Base-by-base conservation (phyloP, 2,797 vertebrate species). In the Syndactyla subalaris region DNA sequence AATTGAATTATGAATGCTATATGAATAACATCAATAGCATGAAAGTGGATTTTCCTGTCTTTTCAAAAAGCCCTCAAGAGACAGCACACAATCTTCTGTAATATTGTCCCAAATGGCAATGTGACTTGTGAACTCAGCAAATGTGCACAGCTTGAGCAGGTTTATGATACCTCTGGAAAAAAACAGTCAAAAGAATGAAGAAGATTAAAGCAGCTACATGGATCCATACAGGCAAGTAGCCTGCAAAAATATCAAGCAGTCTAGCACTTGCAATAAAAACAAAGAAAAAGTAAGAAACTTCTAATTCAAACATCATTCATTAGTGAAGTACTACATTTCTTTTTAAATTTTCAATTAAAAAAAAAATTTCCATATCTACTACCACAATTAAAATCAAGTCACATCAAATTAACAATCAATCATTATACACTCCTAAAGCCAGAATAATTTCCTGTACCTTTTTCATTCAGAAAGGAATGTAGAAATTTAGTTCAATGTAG, bases 31-130 rank as follows among this genome's bases (percentile, higher is more conserved):
- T 72, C 52, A 93, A 88, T 45, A 92, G 21, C 66, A 46, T 45
- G 39, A 88, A 95, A 96, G 88, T 82, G 59, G 55, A 75, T 95
- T 96, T 93, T 70, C 91, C 89, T 94, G 92, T 95, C 34, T 88
- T 82, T 88, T 72, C 43, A 67, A 67, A 92, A 85, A 94, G 23
- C 43, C 45, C 76, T 82, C 76, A 61, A 86, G 88, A 91, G 94
- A 83, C 27, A 76, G 17, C 15, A 72, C 38, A 63, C 29, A 52
- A 36, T 63, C 48, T 80, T 85, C 85, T 83, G 58, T 77, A 77
- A 55, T 89, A 49, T 20, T 83, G 15, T 12, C 51, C 19, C 7
- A 17, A 81, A 87, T n/a, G 19, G 29, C 3, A 11, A 39, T 10
- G 10, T 26, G 26, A 59, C 77, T 94, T 89, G 41, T 73, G 55